Base-by-base conservation (phyloP, 2,888 invertebrate genomes). In the Fabriciana adippe region DNA sequence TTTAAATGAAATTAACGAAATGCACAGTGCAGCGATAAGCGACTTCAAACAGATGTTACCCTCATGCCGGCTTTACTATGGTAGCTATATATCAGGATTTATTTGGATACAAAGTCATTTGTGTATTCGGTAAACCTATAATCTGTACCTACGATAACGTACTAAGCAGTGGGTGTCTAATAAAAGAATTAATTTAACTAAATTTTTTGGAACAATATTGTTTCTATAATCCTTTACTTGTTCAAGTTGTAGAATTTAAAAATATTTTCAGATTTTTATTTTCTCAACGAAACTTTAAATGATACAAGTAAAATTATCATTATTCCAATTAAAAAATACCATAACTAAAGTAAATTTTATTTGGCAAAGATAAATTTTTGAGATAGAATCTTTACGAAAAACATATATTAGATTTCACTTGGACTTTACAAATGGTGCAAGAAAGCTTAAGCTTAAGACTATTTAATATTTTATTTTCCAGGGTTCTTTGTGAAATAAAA, bases 31-130 rank as follows among this genome's bases (percentile, higher is more conserved):
- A 54, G 62, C 16, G 56, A 51, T 61, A 60, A 67, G 45, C 47
- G 63, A 45, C 64, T 67, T 16, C 59, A 54, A 59, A 47, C 67
- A 68, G 64, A 68, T 68, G 67, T 55, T 64, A 64, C 67, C 31
- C 51, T 14, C 21, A 14, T 59, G 47, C 59, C 3, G 11, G 61
- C 8, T 61, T 41, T 16, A 50, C 14, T 48, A 57, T 26, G 48
- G 26, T n/a, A 1, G 13, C 64, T 48, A 51, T 41, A 14, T 56
- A 26, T 41, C 41, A 41, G 3, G 50, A 45, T 53, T 57, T 57
- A 65, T 4, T 50, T 21, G 53, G 57, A 57, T 16, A 57, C 0
- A 47, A 15, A 57, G 11, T 41, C 35, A 41, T 11, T 41, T 41
- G 11, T 41, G 35, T 41, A 41, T 35, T 35, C 8, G 35, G 35